These are phyloP conservation scores for Heliothis subflexa DNA, from an alignment of 1,140 invertebrate genomes.

Conservation along the genomic window DNA sequence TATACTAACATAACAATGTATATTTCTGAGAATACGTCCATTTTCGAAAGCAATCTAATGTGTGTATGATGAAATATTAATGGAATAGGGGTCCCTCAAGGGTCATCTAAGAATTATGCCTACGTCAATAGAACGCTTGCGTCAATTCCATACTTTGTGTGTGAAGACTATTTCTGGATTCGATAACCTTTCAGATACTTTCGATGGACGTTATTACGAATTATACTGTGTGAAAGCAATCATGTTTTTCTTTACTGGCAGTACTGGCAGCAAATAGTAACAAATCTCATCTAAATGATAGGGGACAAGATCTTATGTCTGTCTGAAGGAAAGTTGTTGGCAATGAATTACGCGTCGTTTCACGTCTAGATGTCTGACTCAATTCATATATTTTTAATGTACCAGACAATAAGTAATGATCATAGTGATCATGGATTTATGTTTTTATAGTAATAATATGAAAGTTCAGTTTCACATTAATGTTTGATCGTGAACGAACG, in stretches of 20 bases:
- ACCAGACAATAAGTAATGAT: too few species aligned
- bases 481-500: constrained; percentile 12
- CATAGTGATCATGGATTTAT: not conserved
- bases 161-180: constrained; percentile 8
- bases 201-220: not conserved
- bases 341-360: too few species aligned
- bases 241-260: not conserved
- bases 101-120: not conserved
- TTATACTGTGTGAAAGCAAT: constrained; percentile 11
- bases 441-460: constrained; percentile 17
- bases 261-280: not conserved
- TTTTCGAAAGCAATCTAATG: not conserved
- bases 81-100: constrained; percentile 11
- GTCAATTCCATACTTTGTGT: constrained; percentile 20
- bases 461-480: constrained; percentile 31
- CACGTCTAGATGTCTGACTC: too few species aligned
- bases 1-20: not conserved
- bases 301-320: too few species aligned
- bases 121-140: constrained; percentile 15
- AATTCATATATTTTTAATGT: too few species aligned
- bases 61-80: constrained; percentile 1
- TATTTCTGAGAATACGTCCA: constrained; percentile 3
- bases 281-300: not conserved
- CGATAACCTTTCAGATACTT: constrained; percentile 4
- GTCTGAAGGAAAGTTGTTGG: too few species aligned